phyloP scores from a whole-genome alignment of 2,888 invertebrate species.

The Cosmia pyralina region DNA sequence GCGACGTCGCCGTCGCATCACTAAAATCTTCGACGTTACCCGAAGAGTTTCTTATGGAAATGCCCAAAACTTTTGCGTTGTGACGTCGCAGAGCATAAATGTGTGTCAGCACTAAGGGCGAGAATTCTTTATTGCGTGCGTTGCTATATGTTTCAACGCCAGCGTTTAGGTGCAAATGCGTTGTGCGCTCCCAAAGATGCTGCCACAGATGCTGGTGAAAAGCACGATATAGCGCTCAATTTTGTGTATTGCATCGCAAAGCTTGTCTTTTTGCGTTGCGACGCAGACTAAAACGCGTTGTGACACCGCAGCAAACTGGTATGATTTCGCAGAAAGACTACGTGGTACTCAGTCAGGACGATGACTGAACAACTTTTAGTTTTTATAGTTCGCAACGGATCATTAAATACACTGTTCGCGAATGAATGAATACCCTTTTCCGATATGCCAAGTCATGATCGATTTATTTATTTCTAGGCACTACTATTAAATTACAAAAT shows the following conservation, averaged over 20 bases:
- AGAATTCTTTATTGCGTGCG: too few species aligned
- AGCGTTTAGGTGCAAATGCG: too few species aligned
- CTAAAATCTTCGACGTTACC: not conserved
- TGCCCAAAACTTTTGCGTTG: not conserved
- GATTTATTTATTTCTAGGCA: conserved; percentile 28
- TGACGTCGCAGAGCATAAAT: not conserved
- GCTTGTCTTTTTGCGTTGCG: not conserved
- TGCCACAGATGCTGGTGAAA: not conserved
- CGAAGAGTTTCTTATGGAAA: not conserved
- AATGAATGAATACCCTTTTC: conserved; percentile 54
- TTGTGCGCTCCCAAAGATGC: not conserved
- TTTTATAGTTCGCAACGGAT: conserved; percentile 32
- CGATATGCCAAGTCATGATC: conserved; percentile 45
- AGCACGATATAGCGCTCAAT: too few species aligned
- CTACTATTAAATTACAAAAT: conserved; percentile 22
- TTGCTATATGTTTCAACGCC: too few species aligned
- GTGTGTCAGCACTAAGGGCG: not conserved
- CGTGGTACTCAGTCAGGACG: conserved; percentile 21
- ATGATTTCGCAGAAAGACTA: conserved; percentile 42
- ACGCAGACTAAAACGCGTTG: conserved; percentile 11
- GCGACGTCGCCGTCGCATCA: too few species aligned
- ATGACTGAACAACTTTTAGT: conserved; percentile 46
- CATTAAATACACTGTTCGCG: conserved; percentile 55
- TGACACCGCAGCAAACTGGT: not conserved
- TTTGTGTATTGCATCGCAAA: not conserved